These are phyloP conservation scores for Thamnophis elegans DNA, from an alignment of 2,797 vertebrate genomes.

Conservation along the genomic window DNA sequence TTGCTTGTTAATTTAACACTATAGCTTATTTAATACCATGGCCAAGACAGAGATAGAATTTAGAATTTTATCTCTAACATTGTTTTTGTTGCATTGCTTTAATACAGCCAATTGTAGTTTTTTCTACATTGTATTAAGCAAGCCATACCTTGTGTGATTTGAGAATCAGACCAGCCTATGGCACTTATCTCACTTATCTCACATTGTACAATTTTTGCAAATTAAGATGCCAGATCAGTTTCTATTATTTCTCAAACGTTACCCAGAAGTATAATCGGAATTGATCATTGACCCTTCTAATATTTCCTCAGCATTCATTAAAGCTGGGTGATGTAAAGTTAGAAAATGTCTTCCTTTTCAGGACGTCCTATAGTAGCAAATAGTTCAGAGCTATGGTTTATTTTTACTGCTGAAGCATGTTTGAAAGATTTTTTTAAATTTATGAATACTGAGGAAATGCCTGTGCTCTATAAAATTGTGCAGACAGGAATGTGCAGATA, in stretches of 20 bases:
- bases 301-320: background rate
- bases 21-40: background rate
- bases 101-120: background rate
- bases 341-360: background rate
- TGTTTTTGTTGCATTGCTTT: background rate
- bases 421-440: constrained; percentile 8
- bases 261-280: background rate
- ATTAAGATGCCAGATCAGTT: background rate
- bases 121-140: background rate
- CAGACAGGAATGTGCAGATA: background rate
- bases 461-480: background rate
- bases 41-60: background rate
- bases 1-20: background rate
- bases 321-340: background rate
- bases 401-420: background rate
- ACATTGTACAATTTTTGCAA: background rate
- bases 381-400: background rate
- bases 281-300: background rate
- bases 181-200: background rate
- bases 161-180: background rate
- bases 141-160: background rate
- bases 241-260: background rate
- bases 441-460: constrained; percentile 29
- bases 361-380: background rate
- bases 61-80: background rate